These are phyloP conservation scores for Meloidogyne hapla DNA, from an alignment of 1,140 invertebrate genomes.

Conservation along the genomic window DNA sequence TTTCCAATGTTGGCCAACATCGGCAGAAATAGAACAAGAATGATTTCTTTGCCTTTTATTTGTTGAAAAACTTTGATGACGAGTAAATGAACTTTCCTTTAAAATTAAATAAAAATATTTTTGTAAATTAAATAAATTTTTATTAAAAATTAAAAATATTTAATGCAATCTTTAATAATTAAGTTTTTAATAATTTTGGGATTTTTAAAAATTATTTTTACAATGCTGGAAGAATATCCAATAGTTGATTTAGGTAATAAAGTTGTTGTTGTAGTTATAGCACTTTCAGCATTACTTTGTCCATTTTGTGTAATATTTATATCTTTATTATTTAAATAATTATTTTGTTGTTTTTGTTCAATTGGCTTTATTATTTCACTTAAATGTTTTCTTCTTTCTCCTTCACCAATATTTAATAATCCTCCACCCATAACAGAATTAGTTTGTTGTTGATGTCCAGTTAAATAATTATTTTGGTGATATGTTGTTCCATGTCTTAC, in stretches of 20 bases:
- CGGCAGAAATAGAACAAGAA: constrained; percentile 1
- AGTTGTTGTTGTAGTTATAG: not conserved
- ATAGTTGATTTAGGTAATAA: not conserved
- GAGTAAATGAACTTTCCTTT: not conserved
- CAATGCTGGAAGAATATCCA: constrained; percentile 2
- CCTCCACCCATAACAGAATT: not conserved
- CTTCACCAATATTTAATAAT: not conserved
- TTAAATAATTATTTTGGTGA: not conserved
- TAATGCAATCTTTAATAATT: no score
- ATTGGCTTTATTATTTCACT: constrained; percentile 4
- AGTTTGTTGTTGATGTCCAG: not conserved
- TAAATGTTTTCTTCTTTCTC: constrained; percentile 1
- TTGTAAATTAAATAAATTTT: no score
- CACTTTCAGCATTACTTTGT: not conserved
- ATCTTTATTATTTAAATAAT: no score
- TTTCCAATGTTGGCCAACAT: not conserved
- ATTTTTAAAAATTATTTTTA: no score
- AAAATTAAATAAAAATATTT: not conserved
- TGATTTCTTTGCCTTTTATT: not conserved
- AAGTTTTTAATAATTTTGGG: no score
- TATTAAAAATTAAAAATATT: no score
- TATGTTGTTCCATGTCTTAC: constrained; percentile 23
- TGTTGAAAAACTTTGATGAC: not conserved
- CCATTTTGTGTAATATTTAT: not conserved
- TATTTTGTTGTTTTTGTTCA: constrained; percentile 11